A percentile compares a stretch with the other conserved stretches of the same genome.
Evolutionary conservation across 2,888 invertebrate genomes (phyloP).

Genomic region (Cancer borealis): DNA sequence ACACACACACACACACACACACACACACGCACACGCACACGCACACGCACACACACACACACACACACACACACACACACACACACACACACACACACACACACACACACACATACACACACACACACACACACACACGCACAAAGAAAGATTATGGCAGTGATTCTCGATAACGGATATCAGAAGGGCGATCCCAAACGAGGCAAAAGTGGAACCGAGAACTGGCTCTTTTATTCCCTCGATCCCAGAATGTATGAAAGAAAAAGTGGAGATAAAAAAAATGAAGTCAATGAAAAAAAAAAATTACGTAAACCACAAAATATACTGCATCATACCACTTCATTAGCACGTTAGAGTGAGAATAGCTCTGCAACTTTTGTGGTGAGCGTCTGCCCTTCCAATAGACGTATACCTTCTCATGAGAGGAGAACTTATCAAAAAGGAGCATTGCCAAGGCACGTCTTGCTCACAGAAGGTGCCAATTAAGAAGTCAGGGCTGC

Average conservation of each 20-base stretch:
- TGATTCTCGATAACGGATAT: not conserved
- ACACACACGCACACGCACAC: not conserved
- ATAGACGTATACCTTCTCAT: not conserved
- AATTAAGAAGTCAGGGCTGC: not conserved
- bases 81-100: not conserved
- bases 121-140: not conserved
- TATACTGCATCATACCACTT: not conserved
- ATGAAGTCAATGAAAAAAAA: not conserved
- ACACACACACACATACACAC: not conserved
- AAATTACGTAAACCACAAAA: no score
- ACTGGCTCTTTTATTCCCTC: not conserved
- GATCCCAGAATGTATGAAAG: not conserved
- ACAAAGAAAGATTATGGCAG: not conserved
- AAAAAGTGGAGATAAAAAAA: not conserved
- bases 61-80: not conserved
- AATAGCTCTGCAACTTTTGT: not conserved
- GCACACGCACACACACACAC: conserved; percentile 2
- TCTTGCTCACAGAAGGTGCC: not conserved
- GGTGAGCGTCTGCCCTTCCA: not conserved
- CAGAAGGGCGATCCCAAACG: not conserved
- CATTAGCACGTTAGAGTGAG: not conserved
- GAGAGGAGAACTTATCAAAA: not conserved
- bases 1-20: not conserved
- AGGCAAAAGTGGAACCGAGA: not conserved
- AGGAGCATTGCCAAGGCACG: not conserved